phyloP scores from a whole-genome alignment of 2,888 invertebrate species.

The Tricholauxania praeusta region DNA sequence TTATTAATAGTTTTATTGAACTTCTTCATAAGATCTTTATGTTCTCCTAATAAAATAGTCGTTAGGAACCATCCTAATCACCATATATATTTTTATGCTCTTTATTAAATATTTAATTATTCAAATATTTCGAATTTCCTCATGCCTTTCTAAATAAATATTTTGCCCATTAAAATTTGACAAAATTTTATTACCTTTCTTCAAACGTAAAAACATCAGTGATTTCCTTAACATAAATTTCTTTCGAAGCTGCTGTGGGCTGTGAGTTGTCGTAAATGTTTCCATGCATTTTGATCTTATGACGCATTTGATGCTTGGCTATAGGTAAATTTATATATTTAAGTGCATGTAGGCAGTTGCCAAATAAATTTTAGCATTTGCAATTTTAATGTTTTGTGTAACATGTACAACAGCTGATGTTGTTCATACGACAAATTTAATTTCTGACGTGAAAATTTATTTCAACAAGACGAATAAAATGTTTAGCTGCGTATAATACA shows the following conservation, averaged over 20 bases:
- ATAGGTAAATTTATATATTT: no score
- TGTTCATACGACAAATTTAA: not conserved
- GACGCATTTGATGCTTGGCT: conserved; percentile 58
- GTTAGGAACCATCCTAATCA: no score
- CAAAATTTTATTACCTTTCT: conserved; percentile 16
- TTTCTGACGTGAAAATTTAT: no score
- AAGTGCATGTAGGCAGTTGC: not conserved
- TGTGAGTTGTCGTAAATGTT: conserved; percentile 54
- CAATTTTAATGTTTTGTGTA: conserved; percentile 56
- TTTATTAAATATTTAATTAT: no score
- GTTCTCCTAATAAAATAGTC: no score
- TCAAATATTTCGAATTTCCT: no score
- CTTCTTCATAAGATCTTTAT: no score
- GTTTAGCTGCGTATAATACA: no score
- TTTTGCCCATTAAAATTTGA: conserved; percentile 31
- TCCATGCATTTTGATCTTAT: conserved; percentile 62
- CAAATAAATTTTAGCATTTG: conserved; percentile 29
- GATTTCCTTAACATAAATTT: conserved; percentile 20
- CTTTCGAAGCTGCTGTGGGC: not conserved
- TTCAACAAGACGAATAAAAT: no score
- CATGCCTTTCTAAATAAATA: conserved; percentile 2
- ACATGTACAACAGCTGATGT: conserved; percentile 55
- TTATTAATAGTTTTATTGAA: no score
- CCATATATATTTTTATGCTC: no score
- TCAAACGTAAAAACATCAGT: conserved; percentile 10